Evolutionary conservation across 2,797 vertebrate genomes (phyloP).

Genomic region (Capromys pilorides): DNA sequence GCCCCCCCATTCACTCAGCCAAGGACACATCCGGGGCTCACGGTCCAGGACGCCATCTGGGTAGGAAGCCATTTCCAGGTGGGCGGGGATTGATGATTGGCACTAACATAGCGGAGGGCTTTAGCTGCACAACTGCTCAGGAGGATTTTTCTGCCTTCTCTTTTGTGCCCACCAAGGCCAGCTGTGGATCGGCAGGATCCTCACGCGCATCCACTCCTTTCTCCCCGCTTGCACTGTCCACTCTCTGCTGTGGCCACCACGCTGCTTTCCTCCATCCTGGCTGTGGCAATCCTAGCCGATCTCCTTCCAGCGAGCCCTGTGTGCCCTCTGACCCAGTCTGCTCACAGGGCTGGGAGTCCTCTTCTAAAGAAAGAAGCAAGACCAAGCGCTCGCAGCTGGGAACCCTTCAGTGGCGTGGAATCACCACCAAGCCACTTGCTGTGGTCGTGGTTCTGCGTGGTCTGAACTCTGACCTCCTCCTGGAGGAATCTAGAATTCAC

Average conservation of each 20-base stretch:
- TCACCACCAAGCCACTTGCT: neutral
- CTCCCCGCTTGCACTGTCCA: fast-evolving
- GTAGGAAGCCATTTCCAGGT: neutral
- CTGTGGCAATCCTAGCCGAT: neutral
- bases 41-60: neutral
- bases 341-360: neutral
- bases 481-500: neutral
- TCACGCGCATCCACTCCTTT: neutral
- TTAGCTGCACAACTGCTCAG: neutral
- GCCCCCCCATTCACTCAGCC: neutral
- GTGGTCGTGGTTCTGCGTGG: neutral
- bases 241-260: neutral
- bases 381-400: neutral
- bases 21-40: fast-evolving
- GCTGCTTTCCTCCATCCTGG: neutral
- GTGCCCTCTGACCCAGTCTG: neutral
- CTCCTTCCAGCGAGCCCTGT: neutral
- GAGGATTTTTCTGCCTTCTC: neutral
- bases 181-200: neutral
- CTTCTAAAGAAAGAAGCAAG: neutral
- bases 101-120: neutral
- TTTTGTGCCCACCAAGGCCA: neutral
- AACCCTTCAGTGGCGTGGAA: neutral
- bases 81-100: neutral
- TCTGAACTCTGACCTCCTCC: neutral